Conservation (phyloP, 1,140 invertebrate species). For the Mercenaria mercenaria region DNA sequence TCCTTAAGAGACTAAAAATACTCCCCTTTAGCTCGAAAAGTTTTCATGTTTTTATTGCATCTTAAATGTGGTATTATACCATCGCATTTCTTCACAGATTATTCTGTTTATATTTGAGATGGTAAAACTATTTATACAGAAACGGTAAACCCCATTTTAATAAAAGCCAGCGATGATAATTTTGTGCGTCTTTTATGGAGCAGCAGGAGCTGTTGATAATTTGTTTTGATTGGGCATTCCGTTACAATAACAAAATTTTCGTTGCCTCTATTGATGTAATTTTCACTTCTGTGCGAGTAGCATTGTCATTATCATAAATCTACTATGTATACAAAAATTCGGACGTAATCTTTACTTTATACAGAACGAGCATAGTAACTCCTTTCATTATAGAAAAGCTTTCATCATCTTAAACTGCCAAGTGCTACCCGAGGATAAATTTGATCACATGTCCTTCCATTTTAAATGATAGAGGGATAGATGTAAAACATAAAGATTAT, state of each 20-base stretch:
- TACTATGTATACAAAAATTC: constrained; percentile 47
- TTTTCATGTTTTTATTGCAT: constrained; percentile 51
- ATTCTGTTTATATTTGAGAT: constrained; percentile 48
- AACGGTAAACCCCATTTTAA: constrained; percentile 4
- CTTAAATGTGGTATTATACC: constrained; percentile 24
- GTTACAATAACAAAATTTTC: constrained; percentile 50
- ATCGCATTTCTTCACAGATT: constrained; percentile 40
- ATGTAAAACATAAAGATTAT: no score
- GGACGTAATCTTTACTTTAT: constrained; percentile 41
- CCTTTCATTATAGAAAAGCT: not conserved
- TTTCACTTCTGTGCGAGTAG: constrained; percentile 18
- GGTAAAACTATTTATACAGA: constrained; percentile 41
- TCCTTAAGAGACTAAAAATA: not conserved
- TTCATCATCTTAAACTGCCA: not conserved
- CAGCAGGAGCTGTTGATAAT: constrained; percentile 41
- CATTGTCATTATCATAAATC: constrained; percentile 22
- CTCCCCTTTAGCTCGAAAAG: not conserved
- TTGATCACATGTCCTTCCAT: no score
- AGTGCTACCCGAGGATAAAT: no score
- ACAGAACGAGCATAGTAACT: not conserved
- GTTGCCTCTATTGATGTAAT: constrained; percentile 46
- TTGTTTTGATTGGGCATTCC: constrained; percentile 57
- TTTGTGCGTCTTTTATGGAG: not conserved
- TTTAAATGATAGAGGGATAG: no score
- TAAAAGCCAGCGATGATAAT: not conserved